Base-by-base conservation (phyloP, 2,888 invertebrate genomes). In the Chrysomela aeneicollis region DNA sequence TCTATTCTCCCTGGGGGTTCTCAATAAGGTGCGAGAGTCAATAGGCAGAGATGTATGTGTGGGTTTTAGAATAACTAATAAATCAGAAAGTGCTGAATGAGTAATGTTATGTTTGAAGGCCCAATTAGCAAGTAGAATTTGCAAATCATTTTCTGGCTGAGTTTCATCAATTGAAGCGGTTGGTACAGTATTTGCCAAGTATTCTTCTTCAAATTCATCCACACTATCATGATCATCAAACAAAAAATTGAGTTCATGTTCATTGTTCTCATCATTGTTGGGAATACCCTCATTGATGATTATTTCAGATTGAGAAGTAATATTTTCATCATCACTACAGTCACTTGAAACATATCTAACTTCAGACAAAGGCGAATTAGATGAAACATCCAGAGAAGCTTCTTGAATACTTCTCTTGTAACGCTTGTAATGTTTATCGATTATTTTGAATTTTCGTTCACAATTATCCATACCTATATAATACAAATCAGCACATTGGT, bases 121-220 rank as follows among this genome's bases (percentile, higher is more conserved):
- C 62, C 62, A 62, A 42, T 57, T 57, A 42, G 52, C 60, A 35
- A 51, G 51, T 51, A n/a, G 26, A 26, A 51, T 30, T 51, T 51
- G 17, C 12, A 51, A 3, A 51, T 51, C 51, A 26, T 51, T 26
- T 51, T 51, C 51, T 51, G 17, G 15, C 21, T 51, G 51, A 17
- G n/a, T n/a, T n/a, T n/a, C n/a, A n/a, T n/a, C n/a, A n/a, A n/a
- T n/a, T n/a, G n/a, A n/a, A n/a, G 22, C 6, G 26, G 26, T 26
- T 26, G 3, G 26, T 26, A 5, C 26, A 26, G 26, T 26, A 26
- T 26, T 26, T 26, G 26, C 4, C 26, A 26, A 26, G 26, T 26
- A 26, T 26, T 26, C 26, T 26, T 26, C 26, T 5, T 5, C 3
- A 5, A 5, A 3, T 5, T 26, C 26, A 3, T 5, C 26, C 3